phyloP scores from a whole-genome alignment of 2,888 invertebrate species.

The Entomobrya proxima region DNA sequence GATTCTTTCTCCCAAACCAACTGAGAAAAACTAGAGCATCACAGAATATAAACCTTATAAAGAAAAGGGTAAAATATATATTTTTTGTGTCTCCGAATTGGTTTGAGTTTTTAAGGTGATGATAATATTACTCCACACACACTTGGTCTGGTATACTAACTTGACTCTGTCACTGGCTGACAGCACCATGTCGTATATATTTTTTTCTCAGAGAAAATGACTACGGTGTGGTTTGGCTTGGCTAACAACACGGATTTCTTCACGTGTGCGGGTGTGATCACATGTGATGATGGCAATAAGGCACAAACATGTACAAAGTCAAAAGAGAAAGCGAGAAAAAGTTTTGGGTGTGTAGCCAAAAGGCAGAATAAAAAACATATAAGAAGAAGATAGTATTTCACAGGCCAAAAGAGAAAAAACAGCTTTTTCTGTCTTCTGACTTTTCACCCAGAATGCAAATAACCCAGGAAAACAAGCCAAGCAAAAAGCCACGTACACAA shows the following conservation, averaged over 20 bases:
- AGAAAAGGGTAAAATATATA: too few relatives aligned
- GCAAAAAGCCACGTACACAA: conserved; percentile 39
- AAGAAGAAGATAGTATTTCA: background rate
- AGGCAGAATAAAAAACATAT: background rate
- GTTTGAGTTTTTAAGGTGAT: conserved; percentile 35
- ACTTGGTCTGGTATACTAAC: too few relatives aligned
- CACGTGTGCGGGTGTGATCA: conserved; percentile 37
- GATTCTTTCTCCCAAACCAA: too few relatives aligned
- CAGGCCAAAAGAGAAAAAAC: background rate
- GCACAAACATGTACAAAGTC: background rate
- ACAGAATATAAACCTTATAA: too few relatives aligned
- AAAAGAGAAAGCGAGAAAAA: background rate
- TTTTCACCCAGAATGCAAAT: conserved; percentile 60
- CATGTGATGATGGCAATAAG: conserved; percentile 16
- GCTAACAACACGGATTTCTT: conserved; percentile 42
- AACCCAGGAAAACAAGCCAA: conserved; percentile 28
- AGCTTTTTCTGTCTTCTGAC: conserved; percentile 46
- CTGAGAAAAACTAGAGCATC: conserved; percentile 45
- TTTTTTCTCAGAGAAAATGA: background rate
- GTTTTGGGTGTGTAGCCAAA: background rate
- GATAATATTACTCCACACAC: background rate
- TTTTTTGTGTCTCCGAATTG: background rate
- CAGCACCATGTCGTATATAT: conserved; percentile 9
- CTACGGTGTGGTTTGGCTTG: background rate
- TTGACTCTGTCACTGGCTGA: conserved; percentile 33